phyloP scores from a whole-genome alignment of 2,113 vertebrate genomes.

The Melanostigma gelatinosum region DNA sequence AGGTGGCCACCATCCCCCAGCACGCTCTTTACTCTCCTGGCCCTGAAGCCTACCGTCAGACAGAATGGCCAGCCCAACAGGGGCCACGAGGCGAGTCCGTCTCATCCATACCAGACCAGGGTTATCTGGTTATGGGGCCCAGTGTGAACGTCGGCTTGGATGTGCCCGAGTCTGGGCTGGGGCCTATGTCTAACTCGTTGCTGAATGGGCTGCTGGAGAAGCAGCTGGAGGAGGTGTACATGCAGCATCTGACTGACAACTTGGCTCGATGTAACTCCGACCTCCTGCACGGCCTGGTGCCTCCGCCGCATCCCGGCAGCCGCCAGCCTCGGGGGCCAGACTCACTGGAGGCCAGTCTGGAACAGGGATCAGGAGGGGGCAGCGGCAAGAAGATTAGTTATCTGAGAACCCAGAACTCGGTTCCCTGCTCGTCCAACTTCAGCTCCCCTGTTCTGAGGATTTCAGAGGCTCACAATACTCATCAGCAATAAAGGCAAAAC shows the following conservation, averaged over 20 bases:
- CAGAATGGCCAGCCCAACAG: neutral
- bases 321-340: constrained; percentile 54
- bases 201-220: constrained; percentile 90
- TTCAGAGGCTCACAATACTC: constrained; percentile 74
- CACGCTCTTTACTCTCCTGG: neutral
- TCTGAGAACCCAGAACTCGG: constrained; percentile 58
- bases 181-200: constrained; percentile 88
- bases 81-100: neutral
- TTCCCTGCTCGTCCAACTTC: constrained; percentile 83
- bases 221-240: constrained; percentile 90
- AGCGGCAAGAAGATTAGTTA: constrained; percentile 72
- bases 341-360: constrained; percentile 79
- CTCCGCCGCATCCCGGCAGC: constrained; percentile 80
- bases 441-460: constrained; percentile 89
- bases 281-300: constrained; percentile 81
- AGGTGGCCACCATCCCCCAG: constrained; percentile 44
- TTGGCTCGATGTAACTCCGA: constrained; percentile 85
- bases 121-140: constrained; percentile 82
- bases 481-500: constrained; percentile 18
- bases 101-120: constrained; percentile 62
- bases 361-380: constrained; percentile 50
- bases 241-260: constrained; percentile 89
- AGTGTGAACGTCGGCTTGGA: constrained; percentile 75
- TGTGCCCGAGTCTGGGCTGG: constrained; percentile 56
- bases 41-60: neutral